Evolutionary conservation across 2,113 vertebrate species (phyloP).

Genomic region (Cyprinodon variegatus): DNA sequence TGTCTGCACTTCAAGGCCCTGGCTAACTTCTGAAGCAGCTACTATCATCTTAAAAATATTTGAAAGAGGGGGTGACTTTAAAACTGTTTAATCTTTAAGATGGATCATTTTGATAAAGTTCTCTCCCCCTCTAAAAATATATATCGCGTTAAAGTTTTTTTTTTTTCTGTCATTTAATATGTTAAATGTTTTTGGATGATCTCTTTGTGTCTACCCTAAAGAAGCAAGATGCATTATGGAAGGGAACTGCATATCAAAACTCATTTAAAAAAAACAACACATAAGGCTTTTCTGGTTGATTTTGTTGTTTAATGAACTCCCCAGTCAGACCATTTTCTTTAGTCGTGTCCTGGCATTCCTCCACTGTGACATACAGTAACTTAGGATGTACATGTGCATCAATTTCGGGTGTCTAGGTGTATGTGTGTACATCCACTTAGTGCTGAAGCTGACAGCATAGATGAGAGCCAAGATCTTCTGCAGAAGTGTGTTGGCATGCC

Average conservation of each 20-base stretch:
- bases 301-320: constrained; percentile 15
- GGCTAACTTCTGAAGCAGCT: constrained; percentile 66
- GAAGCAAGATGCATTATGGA: constrained; percentile 45
- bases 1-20: constrained; percentile 74
- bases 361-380: constrained; percentile 61
- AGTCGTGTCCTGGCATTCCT: constrained; percentile 66
- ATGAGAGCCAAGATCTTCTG: constrained; percentile 47
- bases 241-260: constrained; percentile 22
- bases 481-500: constrained; percentile 66
- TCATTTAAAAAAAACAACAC: constrained; percentile 29
- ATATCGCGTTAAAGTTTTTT: neutral
- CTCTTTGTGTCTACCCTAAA: constrained; percentile 68
- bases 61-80: constrained; percentile 60
- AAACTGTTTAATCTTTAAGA: constrained; percentile 64
- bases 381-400: constrained; percentile 35
- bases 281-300: neutral
- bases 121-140: constrained; percentile 39
- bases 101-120: constrained; percentile 64
- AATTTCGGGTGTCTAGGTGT: constrained; percentile 18
- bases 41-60: constrained; percentile 70
- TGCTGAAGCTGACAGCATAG: constrained; percentile 56
- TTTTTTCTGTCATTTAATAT: neutral
- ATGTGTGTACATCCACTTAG: constrained; percentile 18
- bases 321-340: constrained; percentile 20
- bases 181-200: neutral